Evolutionary conservation across 2,113 vertebrate species (phyloP).

Genomic region (Microcebus ravelobensis): DNA sequence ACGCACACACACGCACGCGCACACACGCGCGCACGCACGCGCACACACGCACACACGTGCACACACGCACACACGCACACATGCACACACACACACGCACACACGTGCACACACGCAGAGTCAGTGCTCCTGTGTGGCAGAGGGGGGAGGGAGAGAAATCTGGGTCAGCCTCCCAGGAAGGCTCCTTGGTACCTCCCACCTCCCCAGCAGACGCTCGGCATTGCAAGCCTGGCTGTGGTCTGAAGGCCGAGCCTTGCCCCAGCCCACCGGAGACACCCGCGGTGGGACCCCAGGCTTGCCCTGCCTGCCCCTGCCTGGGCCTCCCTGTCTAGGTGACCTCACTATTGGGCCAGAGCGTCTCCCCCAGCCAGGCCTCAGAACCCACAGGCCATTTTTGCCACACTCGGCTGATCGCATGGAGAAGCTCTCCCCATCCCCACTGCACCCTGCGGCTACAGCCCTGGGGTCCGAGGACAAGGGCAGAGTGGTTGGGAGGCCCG

Average conservation of each 20-base stretch:
- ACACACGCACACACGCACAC: not conserved
- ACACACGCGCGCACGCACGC: not conserved
- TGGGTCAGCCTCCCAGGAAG: conserved; percentile 64
- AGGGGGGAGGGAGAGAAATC: conserved; percentile 61
- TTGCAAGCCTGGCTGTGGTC: not conserved
- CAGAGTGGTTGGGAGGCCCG: no score
- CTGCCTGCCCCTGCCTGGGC: not conserved
- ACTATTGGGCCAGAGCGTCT: not conserved
- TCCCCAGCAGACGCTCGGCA: not conserved
- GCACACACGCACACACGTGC: no score
- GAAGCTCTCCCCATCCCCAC: not conserved
- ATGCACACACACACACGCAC: no score
- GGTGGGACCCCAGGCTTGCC: no score
- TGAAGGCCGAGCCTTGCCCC: not conserved
- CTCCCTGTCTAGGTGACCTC: not conserved
- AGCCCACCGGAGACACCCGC: not conserved
- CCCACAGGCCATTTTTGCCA: not conserved
- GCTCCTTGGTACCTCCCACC: not conserved
- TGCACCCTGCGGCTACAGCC: not conserved
- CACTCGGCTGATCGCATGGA: not conserved
- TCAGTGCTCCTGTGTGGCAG: not conserved
- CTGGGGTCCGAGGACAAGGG: not conserved
- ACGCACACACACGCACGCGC: no score
- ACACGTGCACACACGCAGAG: not conserved
- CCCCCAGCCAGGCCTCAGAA: not conserved